phyloP scores from a whole-genome alignment of 2,888 invertebrate genomes.

The Malthinus flaveolus region DNA sequence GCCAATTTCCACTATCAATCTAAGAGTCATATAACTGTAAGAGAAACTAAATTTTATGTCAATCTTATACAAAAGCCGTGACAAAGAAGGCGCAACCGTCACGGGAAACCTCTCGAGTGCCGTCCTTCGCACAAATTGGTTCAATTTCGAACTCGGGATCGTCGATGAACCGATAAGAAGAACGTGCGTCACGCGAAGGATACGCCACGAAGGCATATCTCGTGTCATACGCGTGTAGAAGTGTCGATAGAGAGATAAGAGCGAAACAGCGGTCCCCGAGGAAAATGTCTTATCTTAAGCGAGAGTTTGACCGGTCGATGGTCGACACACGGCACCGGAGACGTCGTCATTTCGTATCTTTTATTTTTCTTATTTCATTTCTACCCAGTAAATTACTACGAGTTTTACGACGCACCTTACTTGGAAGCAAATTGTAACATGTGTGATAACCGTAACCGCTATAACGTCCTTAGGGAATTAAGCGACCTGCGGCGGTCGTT shows the following conservation, averaged over 20 bases:
- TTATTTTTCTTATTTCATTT: constrained; percentile 30
- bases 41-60: constrained; percentile 26
- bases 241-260: constrained; percentile 41
- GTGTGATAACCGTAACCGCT: constrained; percentile 54
- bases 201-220: constrained; percentile 34
- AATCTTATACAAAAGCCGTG: constrained; percentile 27
- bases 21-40: constrained; percentile 27
- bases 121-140: constrained; percentile 31
- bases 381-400: constrained; percentile 48
- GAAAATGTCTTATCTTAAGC: constrained; percentile 34
- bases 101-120: constrained; percentile 26
- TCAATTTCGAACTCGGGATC: constrained; percentile 27
- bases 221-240: constrained; percentile 40
- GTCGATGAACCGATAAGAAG: constrained; percentile 30
- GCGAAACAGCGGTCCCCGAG: constrained; percentile 33
- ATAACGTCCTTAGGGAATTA: constrained; percentile 48
- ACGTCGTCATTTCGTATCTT: constrained; percentile 30
- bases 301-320: constrained; percentile 8
- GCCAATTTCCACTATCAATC: constrained; percentile 31
- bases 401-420: constrained; percentile 54
- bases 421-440: constrained; percentile 49
- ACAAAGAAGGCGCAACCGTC: constrained; percentile 19
- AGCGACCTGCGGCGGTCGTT: constrained; percentile 50
- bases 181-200: constrained; percentile 26
- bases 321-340: constrained; percentile 9